Evolutionary conservation across 1,140 invertebrate genomes (phyloP), one percentile per base, ranked within the genome.

Genomic region (Dermatophagoides farinae): DNA sequence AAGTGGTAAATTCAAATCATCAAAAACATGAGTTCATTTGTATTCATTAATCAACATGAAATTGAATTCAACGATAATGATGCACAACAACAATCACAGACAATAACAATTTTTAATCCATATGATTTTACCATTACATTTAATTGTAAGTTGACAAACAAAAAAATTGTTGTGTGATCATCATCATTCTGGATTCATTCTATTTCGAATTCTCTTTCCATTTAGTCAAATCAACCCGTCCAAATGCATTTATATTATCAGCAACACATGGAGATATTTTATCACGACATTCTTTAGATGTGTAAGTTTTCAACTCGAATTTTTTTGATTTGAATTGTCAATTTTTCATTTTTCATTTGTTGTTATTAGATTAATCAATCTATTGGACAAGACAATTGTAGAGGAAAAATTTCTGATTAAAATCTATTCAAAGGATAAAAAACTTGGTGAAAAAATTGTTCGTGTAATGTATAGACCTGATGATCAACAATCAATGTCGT

Each of bases 391-490:
- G 11, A 49, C 58, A 20, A 60, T 60, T 52, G 31, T n/a, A 4
- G 46, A 47, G 12, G 58, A 50, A 60, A 60, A 60, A 44, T 60
- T 60, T 60, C 44, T 23, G 4, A 37, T 60, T 25, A 16, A 22
- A 37, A 37, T 60, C 20, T 14, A 22, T n/a, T 31, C 41, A n/a
- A 58, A 58, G n/a, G 57, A 16, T 1, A 58, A 46, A 37, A 44
- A 49, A 58, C 18, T 58, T 4, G 57, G 57, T 22, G 39, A 58
- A 38, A 58, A 58, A 58, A 58, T 16, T 16, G 12, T 58, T 4
- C 57, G 44, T 1, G 57, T 58, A 18, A 4, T 40, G 6, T 14
- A 25, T 6, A 55, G 25, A 38, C 25, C 53, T 4, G 53, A 55
- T 55, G 10, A 44, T 8, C 31, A 53, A 53, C n/a, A 44, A 46